Conservation (phyloP, 1,140 invertebrate species). For the Euwallacea fornicatus region DNA sequence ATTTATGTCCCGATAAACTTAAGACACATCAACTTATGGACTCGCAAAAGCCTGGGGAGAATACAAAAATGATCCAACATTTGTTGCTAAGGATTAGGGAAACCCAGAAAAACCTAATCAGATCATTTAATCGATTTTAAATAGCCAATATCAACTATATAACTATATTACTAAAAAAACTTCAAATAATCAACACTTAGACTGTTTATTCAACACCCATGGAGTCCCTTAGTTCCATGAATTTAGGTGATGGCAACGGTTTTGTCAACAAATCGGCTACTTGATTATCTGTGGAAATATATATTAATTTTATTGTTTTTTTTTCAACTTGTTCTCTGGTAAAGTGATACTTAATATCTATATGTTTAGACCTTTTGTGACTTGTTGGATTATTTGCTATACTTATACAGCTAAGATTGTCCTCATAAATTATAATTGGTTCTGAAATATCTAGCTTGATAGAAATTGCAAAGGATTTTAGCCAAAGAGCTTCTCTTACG, state of each 20-base stretch:
- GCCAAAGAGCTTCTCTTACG: conserved; percentile 45
- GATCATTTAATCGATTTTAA: too few relatives aligned
- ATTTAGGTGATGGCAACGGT: background rate
- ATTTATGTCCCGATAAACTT: too few relatives aligned
- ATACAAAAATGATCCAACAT: too few relatives aligned
- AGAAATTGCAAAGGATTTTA: conserved; percentile 22
- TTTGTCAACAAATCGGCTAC: conserved; percentile 46
- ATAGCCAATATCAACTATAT: too few relatives aligned
- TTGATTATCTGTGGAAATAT: conserved; percentile 43
- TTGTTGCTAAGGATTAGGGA: too few relatives aligned
- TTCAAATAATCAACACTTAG: too few relatives aligned
- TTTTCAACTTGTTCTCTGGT: conserved; percentile 37
- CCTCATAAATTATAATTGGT: conserved; percentile 31
- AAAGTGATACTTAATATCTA: conserved; percentile 44
- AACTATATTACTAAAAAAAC: too few relatives aligned
- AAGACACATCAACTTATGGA: too few relatives aligned
- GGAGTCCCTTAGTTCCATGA: too few relatives aligned
- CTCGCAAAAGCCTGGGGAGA: too few relatives aligned
- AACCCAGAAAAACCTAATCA: too few relatives aligned
- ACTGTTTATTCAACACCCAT: too few relatives aligned
- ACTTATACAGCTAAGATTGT: conserved; percentile 41
- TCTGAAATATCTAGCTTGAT: background rate
- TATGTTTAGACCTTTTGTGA: conserved; percentile 37
- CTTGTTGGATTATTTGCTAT: conserved; percentile 17
- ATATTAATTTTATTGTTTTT: conserved; percentile 37